Base-by-base conservation (phyloP, 2,797 vertebrate genomes). In the Ficedula albicollis region DNA sequence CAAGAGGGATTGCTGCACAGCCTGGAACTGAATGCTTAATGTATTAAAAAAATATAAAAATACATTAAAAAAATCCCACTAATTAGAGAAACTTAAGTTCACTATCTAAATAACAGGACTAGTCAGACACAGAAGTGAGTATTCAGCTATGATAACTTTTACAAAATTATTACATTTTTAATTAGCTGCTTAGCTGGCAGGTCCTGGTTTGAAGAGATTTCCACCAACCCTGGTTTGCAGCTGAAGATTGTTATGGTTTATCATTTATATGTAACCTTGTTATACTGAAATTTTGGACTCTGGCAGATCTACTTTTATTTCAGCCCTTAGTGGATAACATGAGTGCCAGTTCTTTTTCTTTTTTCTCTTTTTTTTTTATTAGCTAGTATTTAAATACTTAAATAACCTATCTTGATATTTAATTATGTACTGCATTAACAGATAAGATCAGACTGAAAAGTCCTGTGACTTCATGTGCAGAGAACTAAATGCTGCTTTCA, bases 381-480 rank as follows among this genome's bases (percentile, higher is more conserved):
- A 41, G 17, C 34, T 67, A 39, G 38, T 58, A 85, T 75, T 95
- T 81, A 77, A 93, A 72, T 89, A 59, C 22, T 74, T 80, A 77
- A 88, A 49, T 69, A 89, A 62, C n/a, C 38, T 79, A 17, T 34
- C 55, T 36, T 73, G 74, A 36, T 80, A 54, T 46, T 85, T 89
- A 68, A 56, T 90, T 56, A 76, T 48, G 63, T 69, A 46, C 44
- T 87, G 46, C 23, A 17, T 85, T 78, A 90, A 49, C 36, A 95
- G 87, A 90, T 95, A 91, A 95, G 62, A 93, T 93, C 77, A 90
- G 87, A 66, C 54, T 80, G 82, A 91, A 44, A 92, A 91, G 82
- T 89, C 62, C 58, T 89, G 64, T 92, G 76, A 93, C 73, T 93
- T 74, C 0, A 1, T 68, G 46, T 80, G 63, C 52, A 44, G 54